Conservation (phyloP, 1,140 invertebrate species). For the Magallana angulata region DNA sequence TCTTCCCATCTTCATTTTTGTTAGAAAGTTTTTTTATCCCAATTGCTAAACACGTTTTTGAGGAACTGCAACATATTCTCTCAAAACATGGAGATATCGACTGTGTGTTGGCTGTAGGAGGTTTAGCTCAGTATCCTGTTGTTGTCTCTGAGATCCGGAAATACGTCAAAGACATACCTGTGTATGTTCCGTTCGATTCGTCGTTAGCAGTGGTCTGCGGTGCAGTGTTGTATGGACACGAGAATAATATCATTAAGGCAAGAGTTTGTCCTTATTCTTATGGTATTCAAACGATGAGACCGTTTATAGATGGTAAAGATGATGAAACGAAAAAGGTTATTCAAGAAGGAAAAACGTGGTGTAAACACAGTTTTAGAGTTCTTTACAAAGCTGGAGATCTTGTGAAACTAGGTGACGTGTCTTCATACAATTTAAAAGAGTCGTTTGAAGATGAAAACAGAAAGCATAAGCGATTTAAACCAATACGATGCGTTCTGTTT, state of each 20-base stretch:
- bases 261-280: constrained; percentile 7
- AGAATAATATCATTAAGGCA: constrained; percentile 16
- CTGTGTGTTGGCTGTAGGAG: not conserved
- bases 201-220: not conserved
- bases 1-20: not conserved
- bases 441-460: no score
- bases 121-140: not conserved
- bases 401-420: no score
- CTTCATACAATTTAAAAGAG: no score
- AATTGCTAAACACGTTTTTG: not conserved
- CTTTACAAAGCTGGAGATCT: no score
- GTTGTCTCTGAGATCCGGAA: not conserved
- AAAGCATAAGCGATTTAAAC: no score
- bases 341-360: no score
- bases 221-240: constrained; percentile 21
- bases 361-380: no score
- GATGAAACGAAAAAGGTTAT: no score
- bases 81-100: not conserved
- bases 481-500: no score
- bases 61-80: not conserved
- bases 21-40: not conserved
- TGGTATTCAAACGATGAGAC: constrained; percentile 29
- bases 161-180: constrained; percentile 30
- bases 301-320: not conserved
- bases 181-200: constrained; percentile 11